Conservation (phyloP, 2,113 vertebrate species). For the Phylloscopus whistleri region DNA sequence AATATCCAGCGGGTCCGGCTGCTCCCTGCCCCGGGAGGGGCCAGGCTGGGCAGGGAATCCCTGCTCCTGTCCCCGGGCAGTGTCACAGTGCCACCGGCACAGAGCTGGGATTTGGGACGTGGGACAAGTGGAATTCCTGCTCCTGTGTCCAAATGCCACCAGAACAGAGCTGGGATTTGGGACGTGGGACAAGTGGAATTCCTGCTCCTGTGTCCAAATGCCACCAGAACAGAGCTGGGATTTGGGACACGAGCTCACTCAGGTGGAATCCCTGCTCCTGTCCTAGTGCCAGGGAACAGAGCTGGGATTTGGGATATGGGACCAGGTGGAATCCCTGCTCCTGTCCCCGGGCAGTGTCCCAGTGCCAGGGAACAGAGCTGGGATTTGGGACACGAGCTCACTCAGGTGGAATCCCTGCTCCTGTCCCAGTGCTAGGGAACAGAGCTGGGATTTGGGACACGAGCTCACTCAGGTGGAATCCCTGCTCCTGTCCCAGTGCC, state of each 20-base stretch:
- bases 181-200: neutral
- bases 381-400: neutral
- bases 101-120: neutral
- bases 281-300: neutral
- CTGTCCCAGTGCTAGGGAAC: no score
- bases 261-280: no score
- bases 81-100: neutral
- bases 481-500: no score
- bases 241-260: neutral
- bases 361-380: neutral
- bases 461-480: no score
- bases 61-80: neutral
- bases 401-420: no score
- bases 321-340: no score
- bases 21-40: neutral
- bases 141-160: no score
- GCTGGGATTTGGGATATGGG: neutral
- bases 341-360: no score
- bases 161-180: neutral
- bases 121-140: neutral
- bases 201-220: no score
- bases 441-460: neutral
- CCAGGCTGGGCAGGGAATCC: neutral
- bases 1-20: no score
- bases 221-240: neutral